Evolutionary conservation across 2,113 vertebrate genomes (phyloP), one percentile per base, ranked within the genome.

Genomic region (Chaetorhynchus papuensis): DNA sequence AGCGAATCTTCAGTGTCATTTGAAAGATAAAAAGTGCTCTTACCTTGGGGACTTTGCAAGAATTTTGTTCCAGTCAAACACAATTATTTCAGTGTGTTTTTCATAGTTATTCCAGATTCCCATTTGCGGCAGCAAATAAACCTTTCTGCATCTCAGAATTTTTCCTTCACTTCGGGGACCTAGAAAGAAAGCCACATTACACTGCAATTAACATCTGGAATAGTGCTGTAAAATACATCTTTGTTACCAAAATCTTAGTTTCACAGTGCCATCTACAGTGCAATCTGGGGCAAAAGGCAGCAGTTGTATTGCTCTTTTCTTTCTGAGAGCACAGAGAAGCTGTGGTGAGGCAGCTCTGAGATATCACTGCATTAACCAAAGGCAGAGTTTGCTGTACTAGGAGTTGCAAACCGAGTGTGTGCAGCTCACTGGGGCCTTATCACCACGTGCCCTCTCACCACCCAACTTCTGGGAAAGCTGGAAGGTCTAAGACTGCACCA

Each of bases 41-140:
- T 98, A 98, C 98, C 98, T 98, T 98, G 93, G 97, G 93, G 94
- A 96, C 89, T 97, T 98, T 71, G 81, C 83, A 93, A 97, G 92
- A 96, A 94, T 96, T 96, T 96, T 97, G 93, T 94, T 98, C 97
- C 96, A 97, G 97, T 97, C 97, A 96, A 97, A 97, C 83, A 96
- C 96, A 93, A 96, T 98, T 98, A 98, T 94, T 98, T 97, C 95
- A 94, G 94, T 86, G 92, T 90, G 65, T 92, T 82, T 96, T 97
- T 97, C 94, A 95, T 92, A 95, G 87, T 89, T 94, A 93, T 74
- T 96, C 95, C 97, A 97, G 98, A 97, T 91, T 97, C 94, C 98
- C 97, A 97, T 97, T 97, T 96, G 97, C 83, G 4, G 83, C 76
- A 90, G 89, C 90, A 91, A 94, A 95, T 95, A 95, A 97, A 70